These are phyloP conservation scores for Parazoanthus darwini DNA, from an alignment of 92 coral and sea anemone genomes.

Conservation along the genomic window DNA sequence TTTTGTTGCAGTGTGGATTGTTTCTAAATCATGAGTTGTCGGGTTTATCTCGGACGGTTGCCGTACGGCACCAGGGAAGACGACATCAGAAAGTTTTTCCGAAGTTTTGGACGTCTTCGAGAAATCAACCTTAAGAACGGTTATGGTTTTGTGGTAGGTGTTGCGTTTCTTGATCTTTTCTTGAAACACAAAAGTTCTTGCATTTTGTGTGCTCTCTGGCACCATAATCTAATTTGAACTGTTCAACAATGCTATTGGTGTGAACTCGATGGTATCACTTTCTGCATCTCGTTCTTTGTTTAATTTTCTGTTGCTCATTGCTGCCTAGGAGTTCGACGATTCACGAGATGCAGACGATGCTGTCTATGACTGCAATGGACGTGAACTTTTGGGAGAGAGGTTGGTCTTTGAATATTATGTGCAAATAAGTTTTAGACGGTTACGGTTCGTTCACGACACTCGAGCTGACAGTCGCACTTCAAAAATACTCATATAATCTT, in stretches of 20 bases:
- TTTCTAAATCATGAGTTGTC: slow-evolving; percentile 53
- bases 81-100: slow-evolving; percentile 82
- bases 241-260: neutral
- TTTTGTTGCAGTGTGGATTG: neutral
- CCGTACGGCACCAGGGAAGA: slow-evolving; percentile 95
- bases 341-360: slow-evolving; percentile 94
- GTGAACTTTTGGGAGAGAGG: slow-evolving; percentile 95
- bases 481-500: no score
- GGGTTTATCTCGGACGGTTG: slow-evolving; percentile 91
- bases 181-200: neutral
- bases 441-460: no score
- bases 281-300: neutral
- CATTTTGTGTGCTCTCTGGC: neutral
- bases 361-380: slow-evolving; percentile 90
- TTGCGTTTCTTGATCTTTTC: neutral
- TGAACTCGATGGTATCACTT: no score
- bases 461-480: no score
- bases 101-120: slow-evolving; percentile 83
- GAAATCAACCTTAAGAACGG: slow-evolving; percentile 97
- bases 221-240: neutral
- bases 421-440: no score
- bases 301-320: no score
- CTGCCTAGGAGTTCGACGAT: slow-evolving; percentile 86
- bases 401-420: slow-evolving; percentile 14
- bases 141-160: slow-evolving; percentile 95